Percentiles rank a stretch among this genome's conserved stretches.
Evolutionary conservation across 2,888 invertebrate species (phyloP).

Genomic region (Cerastis rubricosa): DNA sequence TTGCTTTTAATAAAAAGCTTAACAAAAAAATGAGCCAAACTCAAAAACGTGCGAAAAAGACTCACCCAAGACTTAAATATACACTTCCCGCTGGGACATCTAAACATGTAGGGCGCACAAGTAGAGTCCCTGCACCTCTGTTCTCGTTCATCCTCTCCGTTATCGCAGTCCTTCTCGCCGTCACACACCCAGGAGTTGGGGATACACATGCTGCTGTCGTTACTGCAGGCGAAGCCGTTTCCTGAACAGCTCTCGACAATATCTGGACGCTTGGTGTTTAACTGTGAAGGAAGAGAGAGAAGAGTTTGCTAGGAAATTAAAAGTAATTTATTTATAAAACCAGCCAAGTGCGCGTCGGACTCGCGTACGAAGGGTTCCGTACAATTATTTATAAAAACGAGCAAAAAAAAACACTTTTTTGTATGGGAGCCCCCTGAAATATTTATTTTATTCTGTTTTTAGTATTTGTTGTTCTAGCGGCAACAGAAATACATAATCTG

Average conservation of each 20-base stretch:
- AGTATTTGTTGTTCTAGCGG: too few relatives aligned
- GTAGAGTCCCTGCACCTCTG: conserved; percentile 91
- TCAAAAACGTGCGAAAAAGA: conserved; percentile 33
- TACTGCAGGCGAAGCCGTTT: conserved; percentile 82
- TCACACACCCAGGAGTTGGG: conserved; percentile 95
- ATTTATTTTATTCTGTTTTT: too few relatives aligned
- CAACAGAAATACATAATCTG: too few relatives aligned
- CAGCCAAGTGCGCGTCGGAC: too few relatives aligned
- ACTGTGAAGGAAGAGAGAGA: conserved; percentile 58
- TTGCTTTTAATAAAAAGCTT: neutral
- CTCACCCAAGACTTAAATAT: conserved; percentile 91
- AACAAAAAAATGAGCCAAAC: neutral
- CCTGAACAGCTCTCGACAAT: conserved; percentile 74
- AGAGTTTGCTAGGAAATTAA: neutral
- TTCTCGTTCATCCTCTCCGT: conserved; percentile 93
- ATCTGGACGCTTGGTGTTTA: conserved; percentile 74
- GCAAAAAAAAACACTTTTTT: too few relatives aligned
- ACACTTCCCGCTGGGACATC: conserved; percentile 91
- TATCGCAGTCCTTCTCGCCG: conserved; percentile 94
- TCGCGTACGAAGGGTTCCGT: too few relatives aligned
- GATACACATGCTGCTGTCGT: conserved; percentile 91
- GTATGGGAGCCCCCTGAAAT: too few relatives aligned
- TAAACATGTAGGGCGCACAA: conserved; percentile 94
- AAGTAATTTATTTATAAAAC: neutral
- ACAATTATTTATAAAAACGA: too few relatives aligned